These are phyloP conservation scores for Hyperoodon ampullatus DNA, from an alignment of 2,113 vertebrate species.

Conservation along the genomic window DNA sequence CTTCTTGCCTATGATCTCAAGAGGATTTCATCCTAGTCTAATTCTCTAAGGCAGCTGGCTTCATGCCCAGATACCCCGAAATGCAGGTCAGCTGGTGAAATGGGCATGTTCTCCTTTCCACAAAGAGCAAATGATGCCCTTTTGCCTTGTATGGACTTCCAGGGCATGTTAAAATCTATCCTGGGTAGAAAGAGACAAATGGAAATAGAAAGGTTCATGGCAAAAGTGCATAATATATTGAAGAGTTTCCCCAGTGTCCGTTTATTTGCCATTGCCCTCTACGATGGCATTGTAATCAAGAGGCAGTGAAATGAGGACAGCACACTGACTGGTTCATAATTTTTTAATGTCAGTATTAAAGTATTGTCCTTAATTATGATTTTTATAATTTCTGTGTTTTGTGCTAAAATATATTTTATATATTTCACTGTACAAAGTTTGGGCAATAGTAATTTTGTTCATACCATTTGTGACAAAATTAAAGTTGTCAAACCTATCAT, in stretches of 20 bases:
- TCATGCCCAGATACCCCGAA: constrained; percentile 40
- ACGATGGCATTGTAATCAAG: background rate
- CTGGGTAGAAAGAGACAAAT: constrained; percentile 30
- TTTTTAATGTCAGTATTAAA: background rate
- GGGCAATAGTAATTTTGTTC: background rate
- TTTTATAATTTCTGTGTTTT: background rate
- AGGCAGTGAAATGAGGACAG: background rate
- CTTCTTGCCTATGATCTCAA: constrained; percentile 33
- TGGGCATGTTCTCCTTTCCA: constrained; percentile 6
- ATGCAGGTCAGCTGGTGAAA: constrained; percentile 43
- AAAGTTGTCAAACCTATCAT: background rate
- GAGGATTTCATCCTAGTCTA: constrained; percentile 1
- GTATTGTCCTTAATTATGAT: background rate
- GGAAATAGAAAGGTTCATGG: constrained; percentile 35
- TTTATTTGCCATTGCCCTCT: background rate
- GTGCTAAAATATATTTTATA: background rate
- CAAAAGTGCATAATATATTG: background rate
- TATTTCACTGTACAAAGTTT: background rate
- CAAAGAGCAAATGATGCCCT: constrained; percentile 9
- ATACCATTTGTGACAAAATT: background rate
- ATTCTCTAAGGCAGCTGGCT: constrained; percentile 54
- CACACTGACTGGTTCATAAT: background rate
- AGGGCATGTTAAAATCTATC: constrained; percentile 10
- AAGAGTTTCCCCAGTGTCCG: background rate
- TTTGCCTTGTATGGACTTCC: background rate